phyloP scores from a whole-genome alignment of 2,113 vertebrate genomes.

The Atrichornis clamosus region DNA sequence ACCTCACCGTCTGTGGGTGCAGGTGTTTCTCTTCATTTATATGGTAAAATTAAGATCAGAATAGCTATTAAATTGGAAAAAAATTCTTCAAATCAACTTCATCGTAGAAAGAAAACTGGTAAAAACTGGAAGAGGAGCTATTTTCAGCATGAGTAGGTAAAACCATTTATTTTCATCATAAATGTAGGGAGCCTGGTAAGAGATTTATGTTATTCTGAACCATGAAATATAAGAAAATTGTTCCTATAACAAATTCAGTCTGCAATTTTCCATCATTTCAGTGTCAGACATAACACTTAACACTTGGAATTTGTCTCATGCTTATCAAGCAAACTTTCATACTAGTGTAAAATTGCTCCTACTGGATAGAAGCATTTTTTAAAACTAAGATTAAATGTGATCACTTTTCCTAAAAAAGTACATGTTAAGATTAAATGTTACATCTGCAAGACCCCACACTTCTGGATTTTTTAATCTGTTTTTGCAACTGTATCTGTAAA shows the following conservation, averaged over 20 bases:
- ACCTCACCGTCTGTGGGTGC: background rate
- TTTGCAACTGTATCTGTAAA: background rate
- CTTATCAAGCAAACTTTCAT: slow-evolving; percentile 7
- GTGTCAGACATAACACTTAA: background rate
- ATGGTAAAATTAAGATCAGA: background rate
- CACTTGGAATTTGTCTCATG: background rate
- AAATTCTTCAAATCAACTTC: background rate
- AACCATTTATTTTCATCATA: background rate
- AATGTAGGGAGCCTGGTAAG: background rate
- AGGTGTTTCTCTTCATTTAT: background rate
- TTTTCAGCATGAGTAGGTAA: background rate
- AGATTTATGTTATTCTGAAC: slow-evolving; percentile 16
- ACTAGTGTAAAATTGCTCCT: background rate
- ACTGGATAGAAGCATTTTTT: slow-evolving; percentile 1
- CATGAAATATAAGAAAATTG: slow-evolving; percentile 17
- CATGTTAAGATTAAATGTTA: background rate
- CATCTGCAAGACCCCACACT: background rate
- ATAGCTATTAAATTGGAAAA: background rate
- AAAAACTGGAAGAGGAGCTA: background rate
- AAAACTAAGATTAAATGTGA: background rate
- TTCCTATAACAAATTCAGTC: background rate
- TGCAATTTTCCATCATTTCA: background rate
- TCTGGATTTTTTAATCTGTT: background rate
- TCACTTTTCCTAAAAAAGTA: background rate
- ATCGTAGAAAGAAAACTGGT: background rate